phyloP scores from a whole-genome alignment of 2,113 vertebrate species.

The Heloderma charlesbogerti region DNA sequence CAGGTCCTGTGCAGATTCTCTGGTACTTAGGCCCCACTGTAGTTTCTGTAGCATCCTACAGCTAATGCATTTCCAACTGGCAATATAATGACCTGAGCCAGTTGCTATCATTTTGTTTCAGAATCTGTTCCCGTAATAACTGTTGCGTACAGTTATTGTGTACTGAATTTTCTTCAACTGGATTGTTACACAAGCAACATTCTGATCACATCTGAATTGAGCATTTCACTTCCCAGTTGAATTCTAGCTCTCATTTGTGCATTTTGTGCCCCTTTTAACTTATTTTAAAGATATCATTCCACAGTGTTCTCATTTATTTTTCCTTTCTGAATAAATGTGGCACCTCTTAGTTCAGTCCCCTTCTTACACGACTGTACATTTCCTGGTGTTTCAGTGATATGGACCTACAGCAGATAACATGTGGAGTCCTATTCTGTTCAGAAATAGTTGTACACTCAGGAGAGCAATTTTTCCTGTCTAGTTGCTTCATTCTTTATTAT shows the following conservation, averaged over 20 bases:
- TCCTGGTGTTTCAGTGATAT: background rate
- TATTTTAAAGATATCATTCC: background rate
- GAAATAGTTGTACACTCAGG: slow-evolving; percentile 22
- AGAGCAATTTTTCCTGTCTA: slow-evolving; percentile 1
- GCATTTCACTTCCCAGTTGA: background rate
- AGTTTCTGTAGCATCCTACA: background rate
- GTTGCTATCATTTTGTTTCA: background rate
- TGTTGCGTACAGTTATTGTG: background rate
- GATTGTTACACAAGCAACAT: background rate
- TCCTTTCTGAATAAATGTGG: background rate
- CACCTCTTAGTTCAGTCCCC: background rate
- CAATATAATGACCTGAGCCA: background rate
- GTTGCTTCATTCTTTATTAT: slow-evolving; percentile 20
- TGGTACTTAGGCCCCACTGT: background rate
- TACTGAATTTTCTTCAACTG: background rate
- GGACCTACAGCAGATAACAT: background rate
- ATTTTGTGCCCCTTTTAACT: background rate
- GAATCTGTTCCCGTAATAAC: background rate
- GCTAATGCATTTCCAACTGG: background rate
- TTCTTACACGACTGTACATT: background rate
- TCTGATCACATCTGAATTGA: background rate
- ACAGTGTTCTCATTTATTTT: background rate
- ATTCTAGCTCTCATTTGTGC: background rate
- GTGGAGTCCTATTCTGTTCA: slow-evolving; percentile 7
- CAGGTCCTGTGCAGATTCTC: background rate